phyloP scores from a whole-genome alignment of 2,797 vertebrate genomes.

The Octomys mimax region DNA sequence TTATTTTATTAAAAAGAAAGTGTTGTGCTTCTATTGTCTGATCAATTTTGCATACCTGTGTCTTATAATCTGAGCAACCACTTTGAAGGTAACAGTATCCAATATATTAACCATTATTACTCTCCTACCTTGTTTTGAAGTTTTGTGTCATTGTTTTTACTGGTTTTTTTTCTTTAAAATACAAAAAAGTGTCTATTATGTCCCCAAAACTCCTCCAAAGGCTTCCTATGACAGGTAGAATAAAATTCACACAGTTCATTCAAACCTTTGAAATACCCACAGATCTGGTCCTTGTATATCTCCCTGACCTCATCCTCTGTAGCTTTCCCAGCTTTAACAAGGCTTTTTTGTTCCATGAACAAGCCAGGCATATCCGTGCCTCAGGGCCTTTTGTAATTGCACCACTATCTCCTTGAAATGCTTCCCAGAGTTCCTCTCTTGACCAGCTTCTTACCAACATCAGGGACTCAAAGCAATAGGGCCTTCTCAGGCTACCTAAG shows the following conservation, averaged over 20 bases:
- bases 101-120: no score
- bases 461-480: not conserved
- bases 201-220: not conserved
- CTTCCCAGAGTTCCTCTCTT: not conserved
- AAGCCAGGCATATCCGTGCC: constrained; percentile 25
- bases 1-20: no score
- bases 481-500: not conserved
- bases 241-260: constrained; percentile 36
- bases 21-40: no score
- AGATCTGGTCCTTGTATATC: not conserved
- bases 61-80: no score
- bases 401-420: not conserved
- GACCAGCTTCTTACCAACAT: not conserved
- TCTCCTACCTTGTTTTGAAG: no score
- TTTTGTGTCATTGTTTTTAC: no score
- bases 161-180: no score
- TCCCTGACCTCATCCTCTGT: constrained; percentile 1
- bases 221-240: not conserved
- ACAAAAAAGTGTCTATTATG: not conserved
- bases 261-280: constrained; percentile 19
- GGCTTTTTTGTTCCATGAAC: constrained; percentile 25
- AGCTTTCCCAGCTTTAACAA: constrained; percentile 1
- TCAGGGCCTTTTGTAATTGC: constrained; percentile 28
- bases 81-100: no score
- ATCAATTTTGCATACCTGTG: no score